Evolutionary conservation across 2,888 invertebrate species (phyloP), one percentile per base, ranked within the genome.

Genomic region (Laspeyria flexula): DNA sequence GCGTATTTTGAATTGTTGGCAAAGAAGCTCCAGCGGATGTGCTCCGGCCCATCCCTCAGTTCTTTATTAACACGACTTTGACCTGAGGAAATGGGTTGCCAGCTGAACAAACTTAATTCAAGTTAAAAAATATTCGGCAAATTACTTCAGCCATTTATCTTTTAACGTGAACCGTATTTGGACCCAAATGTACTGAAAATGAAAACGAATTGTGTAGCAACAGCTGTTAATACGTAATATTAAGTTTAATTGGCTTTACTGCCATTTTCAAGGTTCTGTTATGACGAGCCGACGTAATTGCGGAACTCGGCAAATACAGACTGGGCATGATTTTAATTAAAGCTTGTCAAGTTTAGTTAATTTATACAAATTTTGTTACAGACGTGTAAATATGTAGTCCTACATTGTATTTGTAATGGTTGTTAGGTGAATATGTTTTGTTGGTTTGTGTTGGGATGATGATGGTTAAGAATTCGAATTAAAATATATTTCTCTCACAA

Each of bases 201-300:
- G 68, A 62, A 67, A 66, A 74, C 65, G 5, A 65, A 77, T 71
- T 64, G 52, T 29, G 45, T 65, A 35, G 61, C 55, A 62, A 60
- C 65, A 43, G 48, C 40, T 4, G 9, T 39, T 38, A 23, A 46
- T 37, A 38, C 33, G 31, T 43, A 52, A 49, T 61, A 50, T 45
- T 57, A 38, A 25, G 49, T 51, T 58, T 57, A 61, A 71, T 63
- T 72, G 58, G 57, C 51, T 61, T 60, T 56, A 52, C 42, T 43
- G 58, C 49, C 35, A 25, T 57, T 54, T 56, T 60, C 60, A 65
- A 65, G 69, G 65, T 56, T 49, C 25, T 53, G 60, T 64, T 55
- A 48, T 58, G 46, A 52, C 34, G 38, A 55, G 46, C 33, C 43
- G 11, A 13, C 1, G 5, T 30, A 47, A 58, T 60, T 65, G 60